Evolutionary conservation across 2,888 invertebrate genomes (phyloP).

Genomic region (Macaria notata): DNA sequence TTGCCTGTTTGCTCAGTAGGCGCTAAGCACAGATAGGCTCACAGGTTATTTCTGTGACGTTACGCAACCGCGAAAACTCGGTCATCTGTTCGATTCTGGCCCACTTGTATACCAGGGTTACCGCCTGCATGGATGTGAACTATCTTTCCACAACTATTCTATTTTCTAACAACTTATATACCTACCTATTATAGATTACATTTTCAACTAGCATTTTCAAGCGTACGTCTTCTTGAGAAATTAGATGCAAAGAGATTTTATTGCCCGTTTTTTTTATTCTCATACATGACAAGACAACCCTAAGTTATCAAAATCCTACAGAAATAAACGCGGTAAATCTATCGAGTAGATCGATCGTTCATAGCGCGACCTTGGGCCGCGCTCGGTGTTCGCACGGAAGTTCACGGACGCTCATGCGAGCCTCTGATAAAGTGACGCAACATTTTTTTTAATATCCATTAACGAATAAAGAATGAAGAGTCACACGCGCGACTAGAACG

Average conservation of each 20-base stretch:
- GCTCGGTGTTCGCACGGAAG: constrained; percentile 65
- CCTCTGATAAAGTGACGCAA: constrained; percentile 37
- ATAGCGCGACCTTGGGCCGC: constrained; percentile 64
- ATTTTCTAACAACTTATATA: too few species aligned
- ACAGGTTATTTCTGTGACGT: constrained; percentile 58
- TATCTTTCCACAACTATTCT: too few species aligned
- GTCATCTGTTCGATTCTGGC: constrained; percentile 64
- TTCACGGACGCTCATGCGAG: constrained; percentile 67
- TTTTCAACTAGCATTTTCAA: too few species aligned
- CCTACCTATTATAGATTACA: too few species aligned
- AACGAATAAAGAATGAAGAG: constrained; percentile 23
- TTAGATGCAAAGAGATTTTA: too few species aligned
- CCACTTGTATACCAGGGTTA: constrained; percentile 42
- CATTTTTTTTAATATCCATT: constrained; percentile 30
- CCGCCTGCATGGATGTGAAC: too few species aligned
- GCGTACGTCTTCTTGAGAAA: too few species aligned
- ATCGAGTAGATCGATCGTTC: constrained; percentile 65
- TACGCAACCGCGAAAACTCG: constrained; percentile 70
- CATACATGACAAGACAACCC: too few species aligned
- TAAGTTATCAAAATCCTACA: constrained; percentile 49
- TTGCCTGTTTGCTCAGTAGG: constrained; percentile 34
- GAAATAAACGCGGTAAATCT: constrained; percentile 64
- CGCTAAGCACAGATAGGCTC: constrained; percentile 37
- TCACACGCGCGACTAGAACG: constrained; percentile 23
- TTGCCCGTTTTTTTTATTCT: too few species aligned